Evolutionary conservation across 2,888 invertebrate genomes (phyloP).

Genomic region (Clivina fossor): DNA sequence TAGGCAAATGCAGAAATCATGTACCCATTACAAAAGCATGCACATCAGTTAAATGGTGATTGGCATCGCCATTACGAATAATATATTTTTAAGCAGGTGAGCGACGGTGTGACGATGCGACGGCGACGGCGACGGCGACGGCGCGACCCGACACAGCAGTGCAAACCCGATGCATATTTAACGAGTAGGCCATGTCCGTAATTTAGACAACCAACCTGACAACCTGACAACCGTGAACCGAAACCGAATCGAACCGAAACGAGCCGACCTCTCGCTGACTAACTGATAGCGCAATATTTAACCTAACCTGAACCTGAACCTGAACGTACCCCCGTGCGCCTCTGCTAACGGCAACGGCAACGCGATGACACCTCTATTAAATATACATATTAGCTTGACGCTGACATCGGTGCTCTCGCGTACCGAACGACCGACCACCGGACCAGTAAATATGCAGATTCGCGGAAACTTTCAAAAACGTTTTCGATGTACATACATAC

Average conservation of each 20-base stretch:
- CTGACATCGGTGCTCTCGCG: not conserved
- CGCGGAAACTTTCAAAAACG: constrained; percentile 8
- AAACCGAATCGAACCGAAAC: not conserved
- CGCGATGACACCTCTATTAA: constrained; percentile 1
- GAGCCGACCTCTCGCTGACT: not conserved
- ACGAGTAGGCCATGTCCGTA: constrained; percentile 8
- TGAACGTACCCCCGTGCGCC: not conserved
- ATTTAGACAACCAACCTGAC: not conserved
- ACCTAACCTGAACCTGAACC: not conserved
- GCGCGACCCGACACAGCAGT: constrained; percentile 16
- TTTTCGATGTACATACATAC: constrained; percentile 19
- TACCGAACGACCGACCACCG: not conserved
- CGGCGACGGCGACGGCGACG: constrained; percentile 9
- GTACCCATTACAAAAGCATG: constrained; percentile 30
- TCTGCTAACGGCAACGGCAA: not conserved
- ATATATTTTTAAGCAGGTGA: constrained; percentile 32
- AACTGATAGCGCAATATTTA: not conserved
- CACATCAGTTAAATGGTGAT: constrained; percentile 24
- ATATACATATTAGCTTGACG: constrained; percentile 14
- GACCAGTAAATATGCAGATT: constrained; percentile 10
- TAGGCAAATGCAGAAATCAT: constrained; percentile 29
- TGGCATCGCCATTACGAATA: constrained; percentile 29
- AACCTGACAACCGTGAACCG: not conserved
- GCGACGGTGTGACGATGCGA: constrained; percentile 11
- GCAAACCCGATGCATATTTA: constrained; percentile 25